Base-by-base conservation (phyloP, 2,797 vertebrate genomes). In the Myripristis murdjan region DNA sequence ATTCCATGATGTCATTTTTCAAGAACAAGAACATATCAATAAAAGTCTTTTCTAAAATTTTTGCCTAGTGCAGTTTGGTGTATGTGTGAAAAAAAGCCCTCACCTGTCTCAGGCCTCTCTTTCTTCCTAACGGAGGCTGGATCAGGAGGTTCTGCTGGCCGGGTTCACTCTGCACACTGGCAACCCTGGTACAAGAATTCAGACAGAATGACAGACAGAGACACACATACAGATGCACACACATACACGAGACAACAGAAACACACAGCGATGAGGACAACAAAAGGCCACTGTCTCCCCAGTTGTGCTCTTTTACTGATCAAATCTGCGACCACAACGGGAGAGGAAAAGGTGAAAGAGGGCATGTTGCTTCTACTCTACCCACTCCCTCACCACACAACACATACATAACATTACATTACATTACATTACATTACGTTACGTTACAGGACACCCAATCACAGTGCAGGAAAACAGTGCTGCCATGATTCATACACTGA, bases 111-210 rank as follows among this genome's bases (percentile, higher is more conserved):
- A 99, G 93, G 65, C 98, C 98, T 88, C 97, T 93, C 81, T 99
- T 99, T 64, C 98, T 93, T 59, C 98, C 98, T 57, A 99, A 81
- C 0, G 97, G 97, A 65, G 97, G 97, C 88, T 99, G 98, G 79
- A 97, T 83, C 10, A 99, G 96, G 44, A 98, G 95, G 87, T 97
- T 98, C 90, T 98, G 98, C 67, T 99, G 98, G 56, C 98, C 98
- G 0, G 98, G 98, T 75, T 99, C 98, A 1, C 98, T 99, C 93
- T 99, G 98, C 65, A 99, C 96, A 8, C 98, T 99, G 39, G 98
- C 97, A 79, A 99, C 98, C 96, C 98, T 99, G 94, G 83, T 73
- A 52, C 15, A 64, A 26, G 15, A 49, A 74, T 68, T 57, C 73
- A 65, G 5, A 39, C 79, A n/a, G n/a, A n/a, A n/a, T n/a, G n/a